Percentiles rank a stretch among this genome's conserved stretches.
These are phyloP conservation scores for Gnatocerus cornutus DNA, from an alignment of 2,888 invertebrate genomes.

Conservation along the genomic window DNA sequence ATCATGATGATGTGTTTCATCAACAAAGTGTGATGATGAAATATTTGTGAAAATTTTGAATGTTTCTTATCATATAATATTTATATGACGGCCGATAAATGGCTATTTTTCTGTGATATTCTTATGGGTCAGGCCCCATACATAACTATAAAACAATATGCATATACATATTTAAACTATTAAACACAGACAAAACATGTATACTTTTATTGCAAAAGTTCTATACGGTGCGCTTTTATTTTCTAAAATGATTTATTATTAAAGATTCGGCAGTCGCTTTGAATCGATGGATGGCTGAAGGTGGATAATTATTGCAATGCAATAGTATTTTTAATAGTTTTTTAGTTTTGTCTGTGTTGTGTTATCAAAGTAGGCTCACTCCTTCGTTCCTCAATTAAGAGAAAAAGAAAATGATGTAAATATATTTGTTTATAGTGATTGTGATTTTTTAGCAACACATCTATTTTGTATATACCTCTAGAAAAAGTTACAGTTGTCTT, in stretches of 20 bases:
- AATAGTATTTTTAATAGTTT: slow-evolving; percentile 56
- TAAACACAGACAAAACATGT: slow-evolving; percentile 57
- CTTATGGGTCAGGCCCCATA: slow-evolving; percentile 71
- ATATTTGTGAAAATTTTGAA: slow-evolving; percentile 50
- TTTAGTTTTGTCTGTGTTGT: slow-evolving; percentile 64
- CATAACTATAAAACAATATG: slow-evolving; percentile 52
- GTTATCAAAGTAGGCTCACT: slow-evolving; percentile 66
- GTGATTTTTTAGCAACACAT: slow-evolving; percentile 56
- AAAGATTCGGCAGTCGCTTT: slow-evolving; percentile 43
- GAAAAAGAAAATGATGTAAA: slow-evolving; percentile 49
- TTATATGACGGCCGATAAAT: slow-evolving; percentile 63
- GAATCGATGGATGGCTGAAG: slow-evolving; percentile 37
- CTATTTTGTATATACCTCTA: slow-evolving; percentile 51
- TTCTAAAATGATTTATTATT: slow-evolving; percentile 22
- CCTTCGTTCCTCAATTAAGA: slow-evolving; percentile 59
- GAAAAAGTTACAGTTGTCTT: slow-evolving; percentile 25
- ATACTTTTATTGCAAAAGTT: slow-evolving; percentile 44
- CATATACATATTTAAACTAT: slow-evolving; percentile 34
- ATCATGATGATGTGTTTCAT: slow-evolving; percentile 46
- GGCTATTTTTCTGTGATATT: slow-evolving; percentile 70
- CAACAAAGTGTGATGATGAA: slow-evolving; percentile 54
- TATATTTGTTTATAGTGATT: slow-evolving; percentile 54
- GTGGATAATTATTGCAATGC: slow-evolving; percentile 54
- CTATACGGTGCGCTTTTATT: slow-evolving; percentile 16
- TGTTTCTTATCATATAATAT: slow-evolving; percentile 61